Base-by-base conservation (phyloP, 2,888 invertebrate species). In the Sesamia inferens region DNA sequence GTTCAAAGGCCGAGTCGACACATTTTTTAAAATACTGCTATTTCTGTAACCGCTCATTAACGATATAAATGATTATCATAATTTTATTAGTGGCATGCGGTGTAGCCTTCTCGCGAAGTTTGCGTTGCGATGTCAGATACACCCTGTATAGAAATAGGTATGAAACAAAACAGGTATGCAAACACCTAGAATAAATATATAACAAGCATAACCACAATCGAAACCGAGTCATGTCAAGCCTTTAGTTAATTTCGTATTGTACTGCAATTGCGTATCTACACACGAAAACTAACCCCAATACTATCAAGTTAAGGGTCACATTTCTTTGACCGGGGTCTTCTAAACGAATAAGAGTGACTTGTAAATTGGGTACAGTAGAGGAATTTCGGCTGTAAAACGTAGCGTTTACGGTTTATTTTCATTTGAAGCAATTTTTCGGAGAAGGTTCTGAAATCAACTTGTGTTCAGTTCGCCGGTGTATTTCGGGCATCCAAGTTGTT, bases 401-500 rank as follows among this genome's bases (percentile, higher is more conserved):
- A 0, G 0, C 0, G 0, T 0, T 0, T 80, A 76, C 64, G 72
- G 73, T 73, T 14, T 31, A 24, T 63, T 79, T 68, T 71, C 42
- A 14, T 24, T 51, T 74, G 68, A 8, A 13, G 2, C 8, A 16
- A 22, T 59, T 58, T 70, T 63, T 59, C 68, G 70, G 65, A 70
- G 54, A 74, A 39, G 61, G 59, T 71, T 74, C 79, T 70, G 69
- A 81, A 77, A 68, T 68, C 69, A 74, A 71, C 72, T 51, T 70
- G 76, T 63, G 78, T 82, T 88, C 90, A 90, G 90, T 90, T 61
- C 57, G 73, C 73, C 61, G 68, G 79, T 78, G 87, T 79, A 71
- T 81, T 85, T 80, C 82, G 83, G 81, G 79, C 85, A 82, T 85
- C 81, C 65, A 78, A 83, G 89, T 86, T 86, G 88, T 85, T 84